Evolutionary conservation across 1,140 invertebrate species (phyloP).

Genomic region (Cyclargus thomasi): DNA sequence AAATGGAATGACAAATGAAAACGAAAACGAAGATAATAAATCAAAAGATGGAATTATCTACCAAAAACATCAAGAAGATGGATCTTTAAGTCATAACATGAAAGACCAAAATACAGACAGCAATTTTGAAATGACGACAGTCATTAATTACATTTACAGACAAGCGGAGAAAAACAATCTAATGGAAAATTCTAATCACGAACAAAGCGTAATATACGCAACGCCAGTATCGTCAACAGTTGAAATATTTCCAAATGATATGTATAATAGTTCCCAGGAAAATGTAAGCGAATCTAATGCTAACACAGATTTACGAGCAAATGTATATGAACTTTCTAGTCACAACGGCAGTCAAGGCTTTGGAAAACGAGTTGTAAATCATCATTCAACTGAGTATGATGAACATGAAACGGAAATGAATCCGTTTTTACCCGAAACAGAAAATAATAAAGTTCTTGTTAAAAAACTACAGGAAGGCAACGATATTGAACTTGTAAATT

Average conservation of each 20-base stretch:
- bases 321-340: slow-evolving; percentile 60
- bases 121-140: slow-evolving; percentile 44
- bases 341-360: slow-evolving; percentile 40
- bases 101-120: slow-evolving; percentile 8
- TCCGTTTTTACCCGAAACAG: slow-evolving; percentile 79
- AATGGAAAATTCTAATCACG: slow-evolving; percentile 20
- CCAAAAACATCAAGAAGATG: slow-evolving; percentile 28
- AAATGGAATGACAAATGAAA: slow-evolving; percentile 56
- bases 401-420: slow-evolving; percentile 77
- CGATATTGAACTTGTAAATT: slow-evolving; percentile 56
- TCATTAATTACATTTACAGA: slow-evolving; percentile 57
- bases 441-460: slow-evolving; percentile 75
- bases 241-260: slow-evolving; percentile 1
- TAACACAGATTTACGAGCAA: slow-evolving; percentile 50
- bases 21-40: slow-evolving; percentile 53
- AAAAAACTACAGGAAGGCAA: slow-evolving; percentile 74
- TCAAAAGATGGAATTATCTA: slow-evolving; percentile 60
- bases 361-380: slow-evolving; percentile 34
- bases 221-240: slow-evolving; percentile 20
- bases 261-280: slow-evolving; percentile 10
- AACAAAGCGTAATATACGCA: neutral
- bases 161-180: slow-evolving; percentile 28
- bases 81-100: neutral
- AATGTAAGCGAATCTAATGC: slow-evolving; percentile 11
- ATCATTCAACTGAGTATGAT: slow-evolving; percentile 49